phyloP scores from a whole-genome alignment of 2,888 invertebrate genomes.

The Rhopalosiphum nymphaeae region DNA sequence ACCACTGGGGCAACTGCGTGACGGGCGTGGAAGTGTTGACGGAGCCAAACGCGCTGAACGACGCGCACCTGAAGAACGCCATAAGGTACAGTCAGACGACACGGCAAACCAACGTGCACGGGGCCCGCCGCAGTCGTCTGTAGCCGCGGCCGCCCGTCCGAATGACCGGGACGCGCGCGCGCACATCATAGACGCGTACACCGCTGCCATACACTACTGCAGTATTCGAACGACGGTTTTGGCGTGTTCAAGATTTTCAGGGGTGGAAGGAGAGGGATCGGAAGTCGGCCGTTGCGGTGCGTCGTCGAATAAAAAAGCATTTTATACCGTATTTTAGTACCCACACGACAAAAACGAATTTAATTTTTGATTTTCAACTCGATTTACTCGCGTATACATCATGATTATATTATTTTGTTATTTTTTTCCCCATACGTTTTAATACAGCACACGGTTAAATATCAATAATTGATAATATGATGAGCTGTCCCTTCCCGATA shows the following conservation, averaged over 20 bases:
- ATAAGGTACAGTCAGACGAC: neutral
- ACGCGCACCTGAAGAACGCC: neutral
- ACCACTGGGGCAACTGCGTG: constrained; percentile 58
- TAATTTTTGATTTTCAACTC: neutral
- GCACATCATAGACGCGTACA: too few species aligned
- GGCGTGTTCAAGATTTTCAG: neutral
- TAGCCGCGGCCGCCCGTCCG: too few species aligned
- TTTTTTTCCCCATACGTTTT: too few species aligned
- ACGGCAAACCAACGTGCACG: too few species aligned
- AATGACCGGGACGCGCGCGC: too few species aligned
- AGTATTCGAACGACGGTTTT: too few species aligned
- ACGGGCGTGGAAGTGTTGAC: neutral
- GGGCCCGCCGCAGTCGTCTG: neutral
- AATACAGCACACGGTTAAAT: neutral
- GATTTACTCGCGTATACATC: neutral
- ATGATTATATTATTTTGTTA: neutral
- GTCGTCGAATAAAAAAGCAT: neutral
- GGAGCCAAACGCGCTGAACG: neutral
- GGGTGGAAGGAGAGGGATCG: neutral
- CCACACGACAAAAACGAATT: neutral
- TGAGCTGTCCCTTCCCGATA: neutral
- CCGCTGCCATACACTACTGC: too few species aligned
- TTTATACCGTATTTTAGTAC: neutral
- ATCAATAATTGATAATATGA: neutral
- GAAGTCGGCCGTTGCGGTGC: neutral